Percentiles rank a stretch among this genome's conserved stretches.
Conservation (phyloP, 2,113 vertebrate species). For the Edolisoma coerulescens region DNA sequence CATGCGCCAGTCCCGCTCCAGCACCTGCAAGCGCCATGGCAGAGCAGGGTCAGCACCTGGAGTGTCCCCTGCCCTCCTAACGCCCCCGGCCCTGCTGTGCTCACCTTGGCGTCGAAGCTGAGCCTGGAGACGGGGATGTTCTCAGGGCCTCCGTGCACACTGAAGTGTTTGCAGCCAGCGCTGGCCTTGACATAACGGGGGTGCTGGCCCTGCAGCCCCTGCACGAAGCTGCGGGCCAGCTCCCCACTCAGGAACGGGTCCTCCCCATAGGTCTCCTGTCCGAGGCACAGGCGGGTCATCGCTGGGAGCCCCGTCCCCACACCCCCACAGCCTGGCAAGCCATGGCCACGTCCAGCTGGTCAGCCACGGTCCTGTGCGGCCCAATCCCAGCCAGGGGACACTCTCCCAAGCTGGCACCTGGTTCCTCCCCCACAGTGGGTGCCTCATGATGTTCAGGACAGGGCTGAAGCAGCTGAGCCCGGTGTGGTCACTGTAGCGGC, state of each 20-base stretch:
- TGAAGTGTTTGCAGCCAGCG: constrained; percentile 69
- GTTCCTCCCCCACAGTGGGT: constrained; percentile 69
- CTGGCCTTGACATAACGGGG: constrained; percentile 64
- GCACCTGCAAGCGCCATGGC: background rate
- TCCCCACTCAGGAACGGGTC: constrained; percentile 60
- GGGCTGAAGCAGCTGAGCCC: constrained; percentile 73
- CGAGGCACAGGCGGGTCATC: fast-evolving
- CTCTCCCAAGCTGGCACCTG: background rate
- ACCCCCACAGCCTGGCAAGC: background rate
- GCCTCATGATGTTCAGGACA: constrained; percentile 68
- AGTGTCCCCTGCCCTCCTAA: background rate
- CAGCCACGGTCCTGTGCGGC: fast-evolving
- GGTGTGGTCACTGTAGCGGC: constrained; percentile 58
- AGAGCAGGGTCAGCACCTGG: background rate
- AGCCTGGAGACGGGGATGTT: constrained; percentile 61
- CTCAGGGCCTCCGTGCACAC: constrained; percentile 63
- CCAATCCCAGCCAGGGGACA: background rate
- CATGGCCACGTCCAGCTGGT: background rate
- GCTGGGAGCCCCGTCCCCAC: background rate
- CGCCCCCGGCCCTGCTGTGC: fast-evolving
- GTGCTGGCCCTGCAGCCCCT: constrained; percentile 66
- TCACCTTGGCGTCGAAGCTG: constrained; percentile 56
- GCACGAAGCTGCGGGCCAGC: constrained; percentile 60
- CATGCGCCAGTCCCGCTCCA: constrained; percentile 58
- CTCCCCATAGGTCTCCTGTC: constrained; percentile 69